These are phyloP conservation scores for Araneus ventricosus DNA, from an alignment of 1,140 invertebrate genomes.

Conservation along the genomic window DNA sequence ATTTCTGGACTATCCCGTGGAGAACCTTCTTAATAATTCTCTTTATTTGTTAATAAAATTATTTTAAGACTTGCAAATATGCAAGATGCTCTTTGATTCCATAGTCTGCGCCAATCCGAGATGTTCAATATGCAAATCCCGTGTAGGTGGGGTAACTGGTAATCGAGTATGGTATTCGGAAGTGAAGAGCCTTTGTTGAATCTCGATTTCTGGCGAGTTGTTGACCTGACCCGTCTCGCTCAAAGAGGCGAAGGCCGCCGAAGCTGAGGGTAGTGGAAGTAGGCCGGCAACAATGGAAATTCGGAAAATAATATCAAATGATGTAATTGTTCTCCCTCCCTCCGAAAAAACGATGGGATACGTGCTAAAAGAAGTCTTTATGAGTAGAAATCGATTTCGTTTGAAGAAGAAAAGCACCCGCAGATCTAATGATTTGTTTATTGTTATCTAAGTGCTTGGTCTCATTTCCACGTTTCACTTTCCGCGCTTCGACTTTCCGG, in stretches of 20 bases:
- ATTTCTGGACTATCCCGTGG: too few species aligned
- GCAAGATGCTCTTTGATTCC: neutral
- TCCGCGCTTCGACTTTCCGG: neutral
- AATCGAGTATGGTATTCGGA: neutral
- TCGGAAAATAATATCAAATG: too few species aligned
- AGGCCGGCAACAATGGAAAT: conserved; percentile 59
- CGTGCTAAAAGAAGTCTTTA: neutral
- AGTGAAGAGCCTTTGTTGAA: neutral
- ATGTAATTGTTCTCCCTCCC: neutral
- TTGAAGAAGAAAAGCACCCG: neutral
- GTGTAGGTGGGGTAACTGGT: neutral
- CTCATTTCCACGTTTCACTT: conserved; percentile 6
- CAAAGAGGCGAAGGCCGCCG: conserved; percentile 27
- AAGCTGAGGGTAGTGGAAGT: conserved; percentile 36
- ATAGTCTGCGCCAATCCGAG: neutral
- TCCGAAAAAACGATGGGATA: neutral
- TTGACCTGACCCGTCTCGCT: conserved; percentile 57
- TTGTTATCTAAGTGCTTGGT: neutral
- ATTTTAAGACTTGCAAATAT: neutral
- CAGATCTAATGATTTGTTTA: neutral
- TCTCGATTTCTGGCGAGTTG: conserved; percentile 25
- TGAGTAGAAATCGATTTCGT: neutral
- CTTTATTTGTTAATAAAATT: neutral
- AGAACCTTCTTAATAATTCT: too few species aligned
- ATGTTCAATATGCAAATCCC: neutral